phyloP scores from a whole-genome alignment of 2,888 invertebrate genomes.

The Psococerastis gibbosa region DNA sequence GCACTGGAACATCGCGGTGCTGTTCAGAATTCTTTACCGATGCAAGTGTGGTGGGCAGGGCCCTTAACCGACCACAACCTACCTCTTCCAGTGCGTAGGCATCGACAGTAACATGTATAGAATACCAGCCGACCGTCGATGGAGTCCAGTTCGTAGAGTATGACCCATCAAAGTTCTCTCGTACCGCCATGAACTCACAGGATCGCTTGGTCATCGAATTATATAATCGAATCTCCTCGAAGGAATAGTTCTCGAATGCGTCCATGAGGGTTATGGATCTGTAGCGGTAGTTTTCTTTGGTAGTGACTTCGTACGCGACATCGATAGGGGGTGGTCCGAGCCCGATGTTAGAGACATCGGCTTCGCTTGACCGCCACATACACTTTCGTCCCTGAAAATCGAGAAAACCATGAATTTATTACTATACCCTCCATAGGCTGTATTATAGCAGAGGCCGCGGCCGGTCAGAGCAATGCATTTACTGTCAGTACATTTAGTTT shows the following conservation, averaged over 20 bases:
- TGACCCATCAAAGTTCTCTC: constrained; percentile 58
- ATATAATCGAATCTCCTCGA: constrained; percentile 75
- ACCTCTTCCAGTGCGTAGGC: constrained; percentile 58
- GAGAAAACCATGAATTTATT: too few relatives aligned
- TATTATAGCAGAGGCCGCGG: too few relatives aligned
- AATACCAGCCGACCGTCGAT: constrained; percentile 72
- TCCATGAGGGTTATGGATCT: constrained; percentile 93
- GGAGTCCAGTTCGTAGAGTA: constrained; percentile 86
- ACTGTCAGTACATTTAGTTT: too few relatives aligned
- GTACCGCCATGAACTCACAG: constrained; percentile 63
- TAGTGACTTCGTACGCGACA: constrained; percentile 63
- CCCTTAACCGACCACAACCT: constrained; percentile 16
- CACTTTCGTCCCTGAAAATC: too few relatives aligned
- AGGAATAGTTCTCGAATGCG: constrained; percentile 79
- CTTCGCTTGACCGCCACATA: constrained; percentile 33
- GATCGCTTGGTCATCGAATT: constrained; percentile 47
- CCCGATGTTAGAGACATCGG: constrained; percentile 40
- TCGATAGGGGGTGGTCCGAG: constrained; percentile 43
- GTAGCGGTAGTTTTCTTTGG: constrained; percentile 81
- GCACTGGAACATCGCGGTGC: too few relatives aligned
- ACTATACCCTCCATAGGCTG: too few relatives aligned
- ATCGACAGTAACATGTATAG: constrained; percentile 71
- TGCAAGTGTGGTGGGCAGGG: neutral
- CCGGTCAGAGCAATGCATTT: too few relatives aligned
- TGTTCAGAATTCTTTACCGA: too few relatives aligned